Evolutionary conservation across 2,113 vertebrate species (phyloP).

Genomic region (Campylomormyrus numenius): DNA sequence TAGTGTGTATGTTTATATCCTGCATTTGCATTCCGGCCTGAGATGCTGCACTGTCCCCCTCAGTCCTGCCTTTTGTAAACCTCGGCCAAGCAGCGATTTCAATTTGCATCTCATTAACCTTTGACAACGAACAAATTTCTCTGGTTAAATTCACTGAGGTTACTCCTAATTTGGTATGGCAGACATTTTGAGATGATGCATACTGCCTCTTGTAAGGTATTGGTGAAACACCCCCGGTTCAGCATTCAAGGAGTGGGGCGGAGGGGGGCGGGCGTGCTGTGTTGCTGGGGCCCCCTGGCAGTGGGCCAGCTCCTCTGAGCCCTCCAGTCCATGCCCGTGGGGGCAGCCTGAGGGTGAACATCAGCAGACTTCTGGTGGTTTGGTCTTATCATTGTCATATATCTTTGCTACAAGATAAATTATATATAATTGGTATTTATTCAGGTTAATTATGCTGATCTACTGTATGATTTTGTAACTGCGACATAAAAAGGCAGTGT

Average conservation of each 20-base stretch:
- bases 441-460: neutral
- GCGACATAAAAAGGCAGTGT: neutral
- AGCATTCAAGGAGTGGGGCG: neutral
- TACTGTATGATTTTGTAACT: neutral
- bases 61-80: neutral
- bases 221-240: neutral
- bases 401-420: neutral
- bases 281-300: neutral
- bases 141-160: neutral
- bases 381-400: neutral
- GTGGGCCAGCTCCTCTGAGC: neutral
- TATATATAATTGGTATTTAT: neutral
- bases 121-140: conserved; percentile 8
- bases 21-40: neutral
- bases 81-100: neutral
- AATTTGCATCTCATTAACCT: conserved; percentile 17
- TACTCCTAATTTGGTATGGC: neutral
- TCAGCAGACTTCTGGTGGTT: neutral
- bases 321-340: neutral
- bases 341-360: neutral
- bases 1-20: neutral
- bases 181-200: neutral
- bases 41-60: neutral
- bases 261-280: no score
- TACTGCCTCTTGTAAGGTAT: neutral